Base-by-base conservation (phyloP, 2,888 invertebrate species). In the Ormyrus nitidulus region DNA sequence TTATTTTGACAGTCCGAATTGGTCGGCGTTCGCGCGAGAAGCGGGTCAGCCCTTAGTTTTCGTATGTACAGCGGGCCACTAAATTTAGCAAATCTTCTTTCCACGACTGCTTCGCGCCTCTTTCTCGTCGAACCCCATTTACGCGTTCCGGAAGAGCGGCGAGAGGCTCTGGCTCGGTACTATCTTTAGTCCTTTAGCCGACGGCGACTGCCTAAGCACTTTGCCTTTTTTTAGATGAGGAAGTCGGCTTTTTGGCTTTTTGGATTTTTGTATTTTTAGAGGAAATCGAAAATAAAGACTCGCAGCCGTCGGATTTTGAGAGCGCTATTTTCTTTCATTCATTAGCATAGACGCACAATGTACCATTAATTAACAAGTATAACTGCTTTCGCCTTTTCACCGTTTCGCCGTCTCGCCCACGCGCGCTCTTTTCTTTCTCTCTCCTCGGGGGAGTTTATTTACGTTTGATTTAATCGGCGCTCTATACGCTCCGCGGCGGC, bases 381-480 rank as follows among this genome's bases (percentile, higher is more conserved):
- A 66, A 44, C 58, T 65, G 34, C 49, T 65, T 65, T 74, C 65
- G 54, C 56, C 59, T 0, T 34, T 46, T 61, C 65, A 46, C 56
- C 59, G 4, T 34, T 46, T 61, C 62, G 11, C 53, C 51, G 19
- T 59, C 61, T n/a, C 53, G 46, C 48, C 13, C 44, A 19, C 44
- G 2, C 53, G 34, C 44, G 10, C 54, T 9, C 58, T 5, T 19
- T 11, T 4, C 11, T 13, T 13, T 19, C 19, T 19, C 19, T 19
- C 19, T 19, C 9, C 61, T 51, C 56, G 71, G 58, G 74, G 83
- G 80, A 85, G 86, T 89, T 88, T 88, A 88, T 89, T 89, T 88
- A 87, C 84, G 88, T 87, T 87, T 85, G 83, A 87, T 88, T 87
- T 85, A 85, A 88, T 86, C 85, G 85, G 81, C 86, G 86, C 85